Evolutionary conservation across 2,888 invertebrate genomes (phyloP), one percentile per base, ranked within the genome.

Genomic region (Sylvicola cinctus): DNA sequence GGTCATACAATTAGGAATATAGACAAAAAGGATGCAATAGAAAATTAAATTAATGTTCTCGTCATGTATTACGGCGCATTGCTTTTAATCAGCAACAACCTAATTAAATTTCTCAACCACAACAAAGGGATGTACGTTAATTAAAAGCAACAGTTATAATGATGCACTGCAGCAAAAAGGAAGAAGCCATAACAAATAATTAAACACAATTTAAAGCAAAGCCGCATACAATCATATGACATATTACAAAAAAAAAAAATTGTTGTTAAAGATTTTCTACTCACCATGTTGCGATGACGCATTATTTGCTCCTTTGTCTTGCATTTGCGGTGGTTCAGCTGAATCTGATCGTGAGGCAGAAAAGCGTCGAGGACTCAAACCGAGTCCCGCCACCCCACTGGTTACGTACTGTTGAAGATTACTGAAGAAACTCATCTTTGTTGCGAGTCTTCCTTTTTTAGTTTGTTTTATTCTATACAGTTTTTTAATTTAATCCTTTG

Each of bases 401-500:
- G 75, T 80, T 54, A 84, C 81, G 55, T 80, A 80, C 58, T 84
- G 83, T 49, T 81, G 78, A 46, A 84, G 60, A 28, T 81, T 79
- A 54, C 76, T 74, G 55, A 84, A 73, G 64, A 84, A 84, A 66
- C 83, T 84, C 84, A 84, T 84, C 41, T 36, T 39, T 36, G 11
- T 28, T 32, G 15, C 16, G 16, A 16, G 29, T 31, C 20, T 31
- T 16, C 11, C 16, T 31, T 31, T 16, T 4, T 10, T 30, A 16
- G 8, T 14, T 30, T 30, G 5, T 30, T 30, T 15, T 13, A 12
- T 13, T 30, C 6, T 10, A 29, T n/a, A n/a, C n/a, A n/a, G 25
- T 25, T 25, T 25, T 25, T 8, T 25, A 8, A 25, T 25, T 8
- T 25, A 8, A 7, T 25, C 11, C 25, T 25, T 11, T 11, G 7